These are phyloP conservation scores for Saguinus imperator DNA, from an alignment of 2,113 vertebrate genomes.

Conservation along the genomic window DNA sequence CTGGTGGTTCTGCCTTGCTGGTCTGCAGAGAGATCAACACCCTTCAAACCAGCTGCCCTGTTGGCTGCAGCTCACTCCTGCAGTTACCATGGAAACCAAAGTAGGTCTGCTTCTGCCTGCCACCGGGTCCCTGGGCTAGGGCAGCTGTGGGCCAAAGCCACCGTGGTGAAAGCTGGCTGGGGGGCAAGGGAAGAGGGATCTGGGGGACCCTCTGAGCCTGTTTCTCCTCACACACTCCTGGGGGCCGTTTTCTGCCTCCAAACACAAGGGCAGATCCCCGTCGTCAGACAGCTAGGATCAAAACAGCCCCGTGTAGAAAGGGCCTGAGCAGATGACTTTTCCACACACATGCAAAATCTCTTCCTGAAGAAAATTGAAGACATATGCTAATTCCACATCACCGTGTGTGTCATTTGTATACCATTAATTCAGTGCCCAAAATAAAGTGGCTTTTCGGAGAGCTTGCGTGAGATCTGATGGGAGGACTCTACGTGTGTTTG, in stretches of 20 bases:
- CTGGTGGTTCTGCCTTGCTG: conserved; percentile 58
- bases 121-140: conserved; percentile 61
- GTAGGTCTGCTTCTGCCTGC: conserved; percentile 74
- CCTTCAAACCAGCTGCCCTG: conserved; percentile 74
- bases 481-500: conserved; percentile 4
- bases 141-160: conserved; percentile 64
- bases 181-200: background rate
- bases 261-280: background rate
- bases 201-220: background rate
- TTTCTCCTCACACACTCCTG: background rate
- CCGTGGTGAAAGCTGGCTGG: conserved; percentile 25
- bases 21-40: conserved; percentile 72
- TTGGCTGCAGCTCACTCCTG: conserved; percentile 73
- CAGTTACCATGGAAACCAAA: conserved; percentile 80
- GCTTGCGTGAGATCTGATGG: background rate
- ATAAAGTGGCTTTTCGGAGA: conserved; percentile 49
- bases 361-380: conserved; percentile 38
- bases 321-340: conserved; percentile 41
- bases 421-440: conserved; percentile 58
- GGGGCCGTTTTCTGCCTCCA: conserved; percentile 42
- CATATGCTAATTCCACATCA: conserved; percentile 63
- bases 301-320: conserved; percentile 46
- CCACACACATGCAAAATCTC: conserved; percentile 18
- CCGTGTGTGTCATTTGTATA: conserved; percentile 51
- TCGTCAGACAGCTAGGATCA: conserved; percentile 50